Evolutionary conservation across 2,888 invertebrate species (phyloP), one percentile per base, ranked within the genome.

Genomic region (Fabriciana adippe): DNA sequence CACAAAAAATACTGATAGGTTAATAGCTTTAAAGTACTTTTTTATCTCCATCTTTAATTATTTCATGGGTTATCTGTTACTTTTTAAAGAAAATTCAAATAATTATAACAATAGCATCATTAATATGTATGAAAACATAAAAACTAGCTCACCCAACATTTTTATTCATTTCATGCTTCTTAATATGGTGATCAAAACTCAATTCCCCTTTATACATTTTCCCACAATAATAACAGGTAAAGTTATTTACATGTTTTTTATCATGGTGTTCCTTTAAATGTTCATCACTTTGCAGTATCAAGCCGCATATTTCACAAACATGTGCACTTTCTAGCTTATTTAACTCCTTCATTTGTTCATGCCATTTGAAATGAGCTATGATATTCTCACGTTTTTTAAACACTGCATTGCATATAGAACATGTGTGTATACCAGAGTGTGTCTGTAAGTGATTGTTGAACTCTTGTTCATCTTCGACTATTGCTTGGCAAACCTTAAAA

Each of bases 221-320:
- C 0, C 92, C 92, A 64, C 92, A 92, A 72, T 89, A 92, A 70
- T 78, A 89, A 63, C 92, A 92, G 0, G 90, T 88, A 68, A 79
- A 88, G 35, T 84, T 85, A 74, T 88, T 86, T 11, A 79, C 78
- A 65, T 91, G 90, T 13, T 84, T 84, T 26, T 76, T 76, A 15
- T 84, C 81, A 3, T 81, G 76, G 63, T 92, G 92, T 0, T 80
- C 79, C 0, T 76, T 74, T 8, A 89, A 76, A 1, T 77, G 74
- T 0, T 76, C 74, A 31, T 82, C 86, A 35, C 81, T 75, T 8
- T 74, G 76, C 0, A 87, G 67, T 1, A 90, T 78, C 21, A 80
- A 70, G 0, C 91, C 91, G 50, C 91, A 92, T 0, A 83, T 64
- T 62, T 89, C 88, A 66, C 92, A 92, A 0, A 90, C 83, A 57